Evolutionary conservation across 1,140 invertebrate genomes (phyloP), one percentile per base, ranked within the genome.

Genomic region (Pseudomyrmex sp.): DNA sequence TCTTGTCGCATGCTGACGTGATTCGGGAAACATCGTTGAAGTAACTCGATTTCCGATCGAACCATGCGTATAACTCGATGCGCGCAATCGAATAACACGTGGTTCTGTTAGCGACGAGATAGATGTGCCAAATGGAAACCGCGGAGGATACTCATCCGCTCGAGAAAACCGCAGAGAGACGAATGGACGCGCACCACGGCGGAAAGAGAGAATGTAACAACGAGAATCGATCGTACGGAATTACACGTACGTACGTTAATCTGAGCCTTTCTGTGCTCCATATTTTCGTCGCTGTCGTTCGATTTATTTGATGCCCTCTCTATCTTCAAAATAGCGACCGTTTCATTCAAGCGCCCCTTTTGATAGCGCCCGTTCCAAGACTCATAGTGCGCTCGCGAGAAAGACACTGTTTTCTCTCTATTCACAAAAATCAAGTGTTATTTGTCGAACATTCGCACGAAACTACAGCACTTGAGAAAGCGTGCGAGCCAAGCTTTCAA

Each of bases 11-110:
- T 50, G 54, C 48, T 50, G 72, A 80, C 66, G 54, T 80, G 70
- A 79, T 79, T 79, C 66, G 20, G n/a, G 50, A 65, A 69, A 72
- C 54, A 18, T 72, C 66, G 66, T 80, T 48, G 66, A 70, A 59
- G 66, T 80, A 80, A 80, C 76, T 72, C 52, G 76, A 80, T 80
- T 80, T 70, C 66, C 66, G 66, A 80, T 80, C 66, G 76, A 77
- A 48, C 54, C 54, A 50, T 61, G 76, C 54, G 66, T 65, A 61
- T 80, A 80, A 72, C 76, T 80, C 76, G 48, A 80, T 72, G 66
- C 66, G 68, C 65, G 76, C 66, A 70, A 80, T 80, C 76, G 66
- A 80, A 72, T 80, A 80, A 72, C 54, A 59, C 66, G 76, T 2
- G 79, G 70, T 75, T 52, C 79, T 75, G 68, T 82, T 82, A 75